Evolutionary conservation across 2,888 invertebrate species (phyloP), one percentile per base, ranked within the genome.

Genomic region (Leucoptera coffeella): DNA sequence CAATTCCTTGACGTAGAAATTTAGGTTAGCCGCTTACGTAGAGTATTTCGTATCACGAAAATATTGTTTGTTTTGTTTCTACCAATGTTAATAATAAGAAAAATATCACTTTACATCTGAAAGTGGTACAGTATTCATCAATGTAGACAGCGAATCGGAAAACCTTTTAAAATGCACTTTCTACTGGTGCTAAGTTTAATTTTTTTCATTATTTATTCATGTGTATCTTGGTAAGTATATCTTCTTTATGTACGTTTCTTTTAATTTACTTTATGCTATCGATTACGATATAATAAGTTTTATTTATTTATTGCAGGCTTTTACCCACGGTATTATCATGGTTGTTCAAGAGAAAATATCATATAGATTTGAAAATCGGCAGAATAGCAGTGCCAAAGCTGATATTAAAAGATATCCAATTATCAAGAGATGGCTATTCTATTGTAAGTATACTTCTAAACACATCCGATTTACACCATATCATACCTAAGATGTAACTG

Each of bases 341-440:
- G 85, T 61, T 84, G 36, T 80, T 89, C 38, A 82, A 85, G 51
- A 77, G 82, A 40, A 84, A 84, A 50, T 89, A 82, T 51, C 81
- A 82, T 53, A 78, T 89, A 36, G 79, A 84, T 47, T 71, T 89
- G 23, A 80, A 82, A 37, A 86, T 90, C 33, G 88, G 89, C 9
- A 76, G 85, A 36, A 87, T 90, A 37, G 81, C 82, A n/a, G 67
- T 90, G 28, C 85, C 84, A 2, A 87, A 86, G 45, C 75, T 88
- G 27, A 80, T 80, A 40, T 59, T 91, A 11, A 81, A 82, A 50
- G 86, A 91, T 73, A 85, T 90, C 14, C 79, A 81, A 41, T 73
- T 91, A 32, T 78, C 82, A 28, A 87, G 85, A 58, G 85, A 81
- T 71, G 86, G 85, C 27, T 83, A 82, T 45, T 80, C 78, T 26